Conservation (phyloP, 2,888 invertebrate genomes). For the Campopleginae sp. region DNA sequence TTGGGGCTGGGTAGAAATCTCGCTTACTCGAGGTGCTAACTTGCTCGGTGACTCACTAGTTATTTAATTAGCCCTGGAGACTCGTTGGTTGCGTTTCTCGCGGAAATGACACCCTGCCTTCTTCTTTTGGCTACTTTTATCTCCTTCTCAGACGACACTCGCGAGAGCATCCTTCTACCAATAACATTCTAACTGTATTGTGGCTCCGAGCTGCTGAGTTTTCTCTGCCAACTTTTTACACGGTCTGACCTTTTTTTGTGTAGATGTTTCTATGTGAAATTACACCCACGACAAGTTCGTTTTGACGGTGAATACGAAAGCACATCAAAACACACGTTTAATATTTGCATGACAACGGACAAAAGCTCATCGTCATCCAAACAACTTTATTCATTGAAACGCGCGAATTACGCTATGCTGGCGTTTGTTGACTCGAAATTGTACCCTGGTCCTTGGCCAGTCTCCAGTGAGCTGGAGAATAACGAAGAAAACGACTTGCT, state of each 20-base stretch:
- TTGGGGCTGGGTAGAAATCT: constrained; percentile 48
- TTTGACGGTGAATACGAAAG: neutral
- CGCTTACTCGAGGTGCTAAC: constrained; percentile 79
- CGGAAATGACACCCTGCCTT: constrained; percentile 31
- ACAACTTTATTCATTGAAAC: constrained; percentile 4
- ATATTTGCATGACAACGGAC: neutral
- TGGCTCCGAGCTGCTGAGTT: neutral
- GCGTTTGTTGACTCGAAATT: neutral
- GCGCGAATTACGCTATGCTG: neutral
- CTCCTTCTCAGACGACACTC: constrained; percentile 49
- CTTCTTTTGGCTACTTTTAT: constrained; percentile 70
- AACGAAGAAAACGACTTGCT: constrained; percentile 41
- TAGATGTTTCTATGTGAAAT: neutral
- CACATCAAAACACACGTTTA: constrained; percentile 4
- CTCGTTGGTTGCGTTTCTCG: constrained; percentile 73
- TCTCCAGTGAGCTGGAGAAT: constrained; percentile 45
- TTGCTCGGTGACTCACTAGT: constrained; percentile 82
- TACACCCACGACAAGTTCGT: neutral
- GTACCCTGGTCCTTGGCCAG: constrained; percentile 36
- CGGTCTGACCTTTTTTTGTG: constrained; percentile 26
- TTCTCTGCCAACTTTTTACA: constrained; percentile 38
- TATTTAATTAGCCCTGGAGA: constrained; percentile 82
- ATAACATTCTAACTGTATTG: constrained; percentile 18
- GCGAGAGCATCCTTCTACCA: neutral
- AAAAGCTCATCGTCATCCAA: neutral